These are phyloP conservation scores for Pachyuromys duprasi DNA, from an alignment of 2,797 vertebrate species.

Conservation along the genomic window DNA sequence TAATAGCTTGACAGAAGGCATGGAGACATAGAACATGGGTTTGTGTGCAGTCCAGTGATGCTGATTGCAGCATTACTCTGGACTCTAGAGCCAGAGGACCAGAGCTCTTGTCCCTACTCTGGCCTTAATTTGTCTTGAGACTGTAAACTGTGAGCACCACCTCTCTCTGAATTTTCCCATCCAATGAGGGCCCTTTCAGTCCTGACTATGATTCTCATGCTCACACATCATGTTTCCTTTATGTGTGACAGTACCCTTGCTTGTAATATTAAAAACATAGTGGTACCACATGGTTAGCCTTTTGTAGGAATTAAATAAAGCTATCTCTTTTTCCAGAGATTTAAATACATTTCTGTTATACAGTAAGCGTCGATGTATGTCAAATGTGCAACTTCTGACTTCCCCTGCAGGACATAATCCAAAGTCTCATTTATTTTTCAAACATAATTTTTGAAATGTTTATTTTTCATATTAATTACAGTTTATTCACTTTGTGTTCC, in stretches of 20 bases:
- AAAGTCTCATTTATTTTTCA: neutral
- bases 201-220: neutral
- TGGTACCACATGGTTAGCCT: neutral
- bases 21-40: no score
- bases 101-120: neutral
- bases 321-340: neutral
- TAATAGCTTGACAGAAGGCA: neutral
- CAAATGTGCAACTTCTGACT: neutral
- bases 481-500: no score
- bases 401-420: neutral
- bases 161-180: no score
- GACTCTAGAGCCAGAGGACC: neutral
- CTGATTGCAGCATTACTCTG: neutral
- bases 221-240: neutral
- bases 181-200: neutral
- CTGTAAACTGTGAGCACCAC: fast-evolving
- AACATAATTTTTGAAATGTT: neutral
- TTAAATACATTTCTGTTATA: neutral
- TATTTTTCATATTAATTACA: no score
- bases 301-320: neutral
- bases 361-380: neutral
- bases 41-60: fast-evolving
- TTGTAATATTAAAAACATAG: neutral
- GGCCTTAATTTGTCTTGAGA: neutral
- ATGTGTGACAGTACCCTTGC: neutral